Base-by-base conservation (phyloP, 2,113 vertebrate species). In the Zosterops hypoxanthus region DNA sequence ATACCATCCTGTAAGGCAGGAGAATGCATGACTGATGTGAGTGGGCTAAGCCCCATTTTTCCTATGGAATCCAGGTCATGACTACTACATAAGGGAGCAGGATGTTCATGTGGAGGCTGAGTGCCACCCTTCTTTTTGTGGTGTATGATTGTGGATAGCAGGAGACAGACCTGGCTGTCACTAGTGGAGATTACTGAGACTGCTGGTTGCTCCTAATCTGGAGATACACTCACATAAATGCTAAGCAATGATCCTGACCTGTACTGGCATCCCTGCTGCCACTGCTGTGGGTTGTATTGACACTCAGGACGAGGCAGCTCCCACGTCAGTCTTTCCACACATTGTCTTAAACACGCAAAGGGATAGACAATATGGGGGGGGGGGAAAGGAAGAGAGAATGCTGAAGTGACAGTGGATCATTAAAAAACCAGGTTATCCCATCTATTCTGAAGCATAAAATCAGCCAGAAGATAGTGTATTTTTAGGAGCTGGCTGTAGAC, bases 401-500 rank as follows among this genome's bases (percentile, higher is more conserved):
- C 31, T 53, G 31, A 55, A 69, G 11, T 70, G 60, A 46, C 23
- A 42, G 52, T 34, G 44, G 23, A 49, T 46, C 1, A 0, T 64
- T 84, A 71, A 79, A 84, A 42, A 76, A 85, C 34, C 64, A 87
- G 42, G 11, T 39, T 69, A 61, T 77, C 60, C 64, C 60, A 49
- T 75, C 56, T 77, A 73, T 8, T 63, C 73, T 53, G 82, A 76
- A 71, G 34, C 65, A 77, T 46, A 79, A 96, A 94, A 95, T 79
- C 84, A 92, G 52, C 87, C 44, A 55, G 79, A 84, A 97, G 91
- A 83, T 25, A 89, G 86, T 80, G 88, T 78, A 94, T 96, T 97
- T 97, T 98, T 97, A 97, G 96, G 92, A 97, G 68, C 82, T 88
- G 88, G 80, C 91, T 97, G 92, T 90, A 95, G 93, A 95, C 89